Percentiles rank a stretch among this genome's conserved stretches.
phyloP scores from a whole-genome alignment of 2,888 invertebrate genomes.

The Podabrus alpinus region DNA sequence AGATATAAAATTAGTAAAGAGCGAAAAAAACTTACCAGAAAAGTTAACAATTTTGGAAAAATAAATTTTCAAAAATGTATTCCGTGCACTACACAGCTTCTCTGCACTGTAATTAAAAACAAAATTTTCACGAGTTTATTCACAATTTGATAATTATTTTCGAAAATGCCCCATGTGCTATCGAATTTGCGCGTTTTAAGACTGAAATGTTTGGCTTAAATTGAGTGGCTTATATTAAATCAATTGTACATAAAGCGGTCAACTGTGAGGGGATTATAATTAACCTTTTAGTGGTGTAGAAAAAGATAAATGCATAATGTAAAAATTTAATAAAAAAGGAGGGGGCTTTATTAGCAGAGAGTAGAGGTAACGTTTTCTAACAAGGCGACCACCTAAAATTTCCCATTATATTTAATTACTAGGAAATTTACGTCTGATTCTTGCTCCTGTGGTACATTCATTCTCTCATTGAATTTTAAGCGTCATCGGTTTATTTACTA shows the following conservation, averaged over 20 bases:
- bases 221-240: neutral
- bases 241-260: slow-evolving; percentile 13
- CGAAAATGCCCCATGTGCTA: neutral
- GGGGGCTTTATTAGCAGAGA: neutral
- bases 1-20: neutral
- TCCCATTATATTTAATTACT: neutral
- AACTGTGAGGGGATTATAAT: slow-evolving; percentile 8
- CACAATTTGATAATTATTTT: neutral
- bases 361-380: neutral
- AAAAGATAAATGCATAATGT: neutral
- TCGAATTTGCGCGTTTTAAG: neutral
- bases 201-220: neutral
- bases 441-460: neutral
- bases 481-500: neutral
- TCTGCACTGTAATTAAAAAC: neutral
- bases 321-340: neutral
- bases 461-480: neutral
- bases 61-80: neutral
- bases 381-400: neutral
- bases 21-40: neutral
- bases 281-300: slow-evolving; percentile 1
- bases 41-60: neutral
- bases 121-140: neutral
- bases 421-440: neutral
- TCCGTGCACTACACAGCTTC: neutral